Percentiles rank a stretch among this genome's conserved stretches.
Conservation (phyloP, 2,797 vertebrate genomes). For the Carcharodon carcharias region DNA sequence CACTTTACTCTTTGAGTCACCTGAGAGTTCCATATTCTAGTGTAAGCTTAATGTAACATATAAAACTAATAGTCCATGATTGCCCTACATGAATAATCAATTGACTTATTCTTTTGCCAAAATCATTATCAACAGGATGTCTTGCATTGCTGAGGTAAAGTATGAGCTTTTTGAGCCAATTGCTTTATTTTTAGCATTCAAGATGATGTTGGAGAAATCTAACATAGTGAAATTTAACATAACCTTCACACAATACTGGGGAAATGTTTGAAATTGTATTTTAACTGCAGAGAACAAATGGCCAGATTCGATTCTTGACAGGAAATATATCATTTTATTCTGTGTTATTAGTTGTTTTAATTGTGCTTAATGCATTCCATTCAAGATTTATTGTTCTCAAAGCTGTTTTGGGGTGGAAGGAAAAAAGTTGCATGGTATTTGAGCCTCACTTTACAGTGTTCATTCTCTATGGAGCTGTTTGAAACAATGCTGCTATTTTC, state of each 20-base stretch:
- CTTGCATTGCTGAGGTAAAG: not conserved
- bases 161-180: not conserved
- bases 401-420: not conserved
- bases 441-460: not conserved
- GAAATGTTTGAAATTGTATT: not conserved
- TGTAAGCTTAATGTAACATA: not conserved
- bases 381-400: not conserved
- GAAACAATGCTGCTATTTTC: not conserved
- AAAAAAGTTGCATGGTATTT: slow-evolving; percentile 23
- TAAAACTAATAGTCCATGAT: not conserved
- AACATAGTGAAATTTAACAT: not conserved
- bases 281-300: too few relatives aligned
- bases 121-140: not conserved
- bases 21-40: not conserved
- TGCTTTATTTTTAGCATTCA: not conserved
- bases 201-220: not conserved
- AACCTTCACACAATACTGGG: not conserved
- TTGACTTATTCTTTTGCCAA: not conserved
- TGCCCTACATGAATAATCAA: not conserved
- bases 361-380: not conserved
- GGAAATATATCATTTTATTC: not conserved
- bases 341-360: not conserved
- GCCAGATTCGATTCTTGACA: not conserved
- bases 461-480: not conserved
- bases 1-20: not conserved